Conservation (phyloP, 2,113 vertebrate species). For the Lycocorax pyrrhopterus region DNA sequence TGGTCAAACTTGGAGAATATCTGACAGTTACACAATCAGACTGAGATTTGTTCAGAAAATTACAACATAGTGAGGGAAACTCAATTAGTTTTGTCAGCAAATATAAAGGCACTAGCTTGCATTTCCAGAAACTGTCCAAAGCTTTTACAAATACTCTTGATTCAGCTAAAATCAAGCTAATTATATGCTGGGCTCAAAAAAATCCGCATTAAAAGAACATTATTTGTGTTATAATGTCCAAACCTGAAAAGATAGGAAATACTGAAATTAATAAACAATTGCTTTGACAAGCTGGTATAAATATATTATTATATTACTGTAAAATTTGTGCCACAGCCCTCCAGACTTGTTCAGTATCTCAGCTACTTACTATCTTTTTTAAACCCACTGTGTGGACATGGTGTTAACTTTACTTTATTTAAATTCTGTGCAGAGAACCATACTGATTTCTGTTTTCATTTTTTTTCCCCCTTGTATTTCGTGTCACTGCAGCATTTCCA, state of each 20-base stretch:
- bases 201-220: background rate
- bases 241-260: background rate
- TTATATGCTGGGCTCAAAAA: background rate
- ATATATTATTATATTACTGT: background rate
- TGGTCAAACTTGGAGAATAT: background rate
- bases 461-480: background rate
- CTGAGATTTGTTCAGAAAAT: slow-evolving; percentile 6
- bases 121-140: slow-evolving; percentile 18
- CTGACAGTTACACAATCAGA: background rate
- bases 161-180: slow-evolving; percentile 31
- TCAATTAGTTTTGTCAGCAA: slow-evolving; percentile 45
- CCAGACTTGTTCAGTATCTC: background rate
- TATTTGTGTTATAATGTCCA: background rate
- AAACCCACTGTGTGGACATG: background rate
- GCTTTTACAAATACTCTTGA: background rate
- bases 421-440: background rate
- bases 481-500: background rate
- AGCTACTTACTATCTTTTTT: background rate
- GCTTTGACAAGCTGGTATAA: background rate
- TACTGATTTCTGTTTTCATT: background rate
- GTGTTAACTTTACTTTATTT: background rate
- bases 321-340: background rate
- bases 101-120: background rate
- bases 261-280: background rate
- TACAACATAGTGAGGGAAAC: background rate